Conservation (phyloP, 2,888 invertebrate species). For the Ceraclea dissimilis region DNA sequence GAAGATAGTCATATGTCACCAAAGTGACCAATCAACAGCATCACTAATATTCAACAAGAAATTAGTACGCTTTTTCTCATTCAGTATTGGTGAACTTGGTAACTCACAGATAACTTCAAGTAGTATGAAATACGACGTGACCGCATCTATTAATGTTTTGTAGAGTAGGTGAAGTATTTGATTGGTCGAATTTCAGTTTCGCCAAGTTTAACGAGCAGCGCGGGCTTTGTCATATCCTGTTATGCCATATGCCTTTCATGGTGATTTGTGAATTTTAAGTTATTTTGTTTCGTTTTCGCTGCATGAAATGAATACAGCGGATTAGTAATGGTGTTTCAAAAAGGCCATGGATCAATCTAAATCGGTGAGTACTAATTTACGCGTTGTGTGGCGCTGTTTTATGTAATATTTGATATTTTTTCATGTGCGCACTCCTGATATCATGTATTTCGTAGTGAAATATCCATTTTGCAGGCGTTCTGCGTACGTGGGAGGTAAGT, state of each 20-base stretch:
- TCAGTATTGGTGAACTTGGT: too few relatives aligned
- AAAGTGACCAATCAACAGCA: background rate
- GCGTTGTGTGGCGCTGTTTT: slow-evolving; percentile 35
- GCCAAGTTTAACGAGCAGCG: slow-evolving; percentile 42
- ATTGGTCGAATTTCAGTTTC: slow-evolving; percentile 16
- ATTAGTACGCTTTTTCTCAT: too few relatives aligned
- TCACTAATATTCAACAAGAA: too few relatives aligned
- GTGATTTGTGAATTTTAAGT: slow-evolving; percentile 39
- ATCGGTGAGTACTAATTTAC: slow-evolving; percentile 40
- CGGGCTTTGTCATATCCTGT: slow-evolving; percentile 48
- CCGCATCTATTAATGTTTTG: background rate
- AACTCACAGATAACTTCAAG: too few relatives aligned
- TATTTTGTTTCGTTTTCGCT: slow-evolving; percentile 30
- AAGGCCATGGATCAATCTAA: slow-evolving; percentile 55
- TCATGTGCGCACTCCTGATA: slow-evolving; percentile 51
- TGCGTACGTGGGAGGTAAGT: slow-evolving; percentile 51
- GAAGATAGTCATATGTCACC: background rate
- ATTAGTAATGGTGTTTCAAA: slow-evolving; percentile 50
- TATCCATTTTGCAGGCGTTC: slow-evolving; percentile 49
- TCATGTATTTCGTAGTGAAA: slow-evolving; percentile 53
- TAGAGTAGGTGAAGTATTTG: slow-evolving; percentile 5
- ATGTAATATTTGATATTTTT: slow-evolving; percentile 50
- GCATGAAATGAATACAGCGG: slow-evolving; percentile 31
- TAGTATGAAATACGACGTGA: background rate
- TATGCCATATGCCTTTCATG: slow-evolving; percentile 44